Percentiles rank a stretch among this genome's conserved stretches.
Conservation (phyloP, 2,113 vertebrate species). For the Alligator mississippiensis region DNA sequence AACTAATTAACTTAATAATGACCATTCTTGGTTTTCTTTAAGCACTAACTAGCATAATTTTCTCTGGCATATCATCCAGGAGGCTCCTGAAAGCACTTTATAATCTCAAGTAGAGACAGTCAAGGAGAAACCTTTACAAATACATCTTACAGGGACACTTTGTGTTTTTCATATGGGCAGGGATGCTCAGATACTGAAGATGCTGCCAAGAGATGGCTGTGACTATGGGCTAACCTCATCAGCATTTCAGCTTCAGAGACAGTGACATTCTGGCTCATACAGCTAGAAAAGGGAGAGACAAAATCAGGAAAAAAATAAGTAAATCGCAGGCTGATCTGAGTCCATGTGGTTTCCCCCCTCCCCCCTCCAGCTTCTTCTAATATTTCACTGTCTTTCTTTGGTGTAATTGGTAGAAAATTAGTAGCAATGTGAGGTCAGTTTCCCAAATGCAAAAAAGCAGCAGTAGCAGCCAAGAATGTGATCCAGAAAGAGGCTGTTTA, state of each 20-base stretch:
- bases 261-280: neutral
- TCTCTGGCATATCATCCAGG: neutral
- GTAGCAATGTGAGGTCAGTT: neutral
- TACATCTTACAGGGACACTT: fast-evolving
- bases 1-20: neutral
- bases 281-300: neutral
- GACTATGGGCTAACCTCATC: neutral
- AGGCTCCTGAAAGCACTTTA: neutral
- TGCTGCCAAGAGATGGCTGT: neutral
- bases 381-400: slow-evolving; percentile 40
- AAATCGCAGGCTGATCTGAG: slow-evolving; percentile 8
- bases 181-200: neutral
- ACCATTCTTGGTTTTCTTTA: neutral
- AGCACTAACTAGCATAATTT: neutral
- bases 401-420: slow-evolving; percentile 53
- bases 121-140: neutral
- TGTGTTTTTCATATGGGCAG: neutral
- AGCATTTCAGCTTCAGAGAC: neutral
- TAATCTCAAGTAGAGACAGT: neutral
- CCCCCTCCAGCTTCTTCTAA: slow-evolving; percentile 15
- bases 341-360: neutral
- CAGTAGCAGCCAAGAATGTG: neutral
- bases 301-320: neutral
- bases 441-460: slow-evolving; percentile 36
- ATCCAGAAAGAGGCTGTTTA: neutral